A percentile compares a stretch with the other conserved stretches of the same genome.
phyloP scores from a whole-genome alignment of 2,113 vertebrate species.

The Dipodomys spectabilis region DNA sequence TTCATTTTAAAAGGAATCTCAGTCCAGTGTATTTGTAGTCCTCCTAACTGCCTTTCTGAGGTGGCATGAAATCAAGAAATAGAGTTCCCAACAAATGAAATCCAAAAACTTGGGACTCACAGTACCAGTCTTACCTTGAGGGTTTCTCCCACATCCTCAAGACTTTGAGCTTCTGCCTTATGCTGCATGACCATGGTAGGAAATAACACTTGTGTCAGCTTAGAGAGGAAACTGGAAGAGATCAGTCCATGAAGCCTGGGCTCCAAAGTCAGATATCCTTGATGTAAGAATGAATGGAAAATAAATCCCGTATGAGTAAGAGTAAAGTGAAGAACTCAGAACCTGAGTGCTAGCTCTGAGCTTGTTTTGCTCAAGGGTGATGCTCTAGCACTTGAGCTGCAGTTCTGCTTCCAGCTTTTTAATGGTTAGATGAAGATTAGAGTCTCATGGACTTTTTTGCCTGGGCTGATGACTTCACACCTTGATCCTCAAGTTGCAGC shows the following conservation, averaged over 20 bases:
- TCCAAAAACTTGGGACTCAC: neutral
- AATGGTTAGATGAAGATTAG: too few relatives aligned
- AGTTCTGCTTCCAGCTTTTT: too few relatives aligned
- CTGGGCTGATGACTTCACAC: too few relatives aligned
- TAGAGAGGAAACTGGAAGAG: neutral
- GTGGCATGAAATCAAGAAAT: slow-evolving; percentile 22
- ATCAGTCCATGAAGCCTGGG: neutral
- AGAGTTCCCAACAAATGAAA: neutral
- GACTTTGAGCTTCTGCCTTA: slow-evolving; percentile 19
- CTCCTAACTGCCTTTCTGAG: slow-evolving; percentile 38
- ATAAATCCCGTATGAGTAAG: neutral
- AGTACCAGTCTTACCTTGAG: neutral
- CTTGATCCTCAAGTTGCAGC: too few relatives aligned
- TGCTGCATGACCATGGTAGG: neutral
- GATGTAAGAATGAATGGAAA: neutral
- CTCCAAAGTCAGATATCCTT: neutral
- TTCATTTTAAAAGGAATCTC: slow-evolving; percentile 52
- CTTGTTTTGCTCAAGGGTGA: too few relatives aligned
- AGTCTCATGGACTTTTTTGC: too few relatives aligned
- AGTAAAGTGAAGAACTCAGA: neutral
- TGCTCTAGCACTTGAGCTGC: too few relatives aligned
- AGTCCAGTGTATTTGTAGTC: slow-evolving; percentile 5
- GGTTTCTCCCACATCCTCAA: neutral
- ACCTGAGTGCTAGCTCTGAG: too few relatives aligned
- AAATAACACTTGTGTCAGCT: neutral